phyloP scores from a whole-genome alignment of 2,797 vertebrate genomes.

The Rhinoraja longicauda region DNA sequence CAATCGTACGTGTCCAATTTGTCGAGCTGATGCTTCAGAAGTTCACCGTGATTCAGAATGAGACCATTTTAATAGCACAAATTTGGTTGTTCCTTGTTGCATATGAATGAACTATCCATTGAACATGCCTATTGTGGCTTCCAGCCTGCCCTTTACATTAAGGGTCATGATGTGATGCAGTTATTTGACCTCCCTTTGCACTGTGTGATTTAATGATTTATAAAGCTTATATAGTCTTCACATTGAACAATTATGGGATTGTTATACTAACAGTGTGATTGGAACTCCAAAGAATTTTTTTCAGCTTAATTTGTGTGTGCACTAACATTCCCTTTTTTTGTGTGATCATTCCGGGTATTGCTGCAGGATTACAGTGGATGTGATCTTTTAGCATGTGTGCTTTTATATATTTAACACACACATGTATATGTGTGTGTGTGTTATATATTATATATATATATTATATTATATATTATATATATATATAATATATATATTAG shows the following conservation, averaged over 20 bases:
- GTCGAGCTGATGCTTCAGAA: slow-evolving; percentile 91
- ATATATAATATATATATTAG: slow-evolving; percentile 55
- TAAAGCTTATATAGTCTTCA: slow-evolving; percentile 71
- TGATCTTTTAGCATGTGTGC: slow-evolving; percentile 73
- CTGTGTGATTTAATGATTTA: slow-evolving; percentile 73
- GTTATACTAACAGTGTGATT: slow-evolving; percentile 74
- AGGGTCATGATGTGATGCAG: slow-evolving; percentile 49
- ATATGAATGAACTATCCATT: slow-evolving; percentile 60
- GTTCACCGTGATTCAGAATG: slow-evolving; percentile 93
- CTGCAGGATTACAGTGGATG: slow-evolving; percentile 68
- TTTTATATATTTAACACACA: slow-evolving; percentile 58
- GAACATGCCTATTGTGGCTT: slow-evolving; percentile 62
- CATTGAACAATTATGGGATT: slow-evolving; percentile 59
- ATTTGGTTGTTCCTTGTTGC: slow-evolving; percentile 62
- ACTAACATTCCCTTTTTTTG: slow-evolving; percentile 76
- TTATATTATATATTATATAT: slow-evolving; percentile 50
- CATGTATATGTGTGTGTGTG: slow-evolving; percentile 4
- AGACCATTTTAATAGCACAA: slow-evolving; percentile 64
- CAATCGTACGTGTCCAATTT: slow-evolving; percentile 92
- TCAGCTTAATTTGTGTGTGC: slow-evolving; percentile 63
- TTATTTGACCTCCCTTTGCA: slow-evolving; percentile 67
- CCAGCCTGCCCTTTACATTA: slow-evolving; percentile 63
- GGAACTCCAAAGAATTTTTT: slow-evolving; percentile 72
- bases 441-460: slow-evolving; percentile 47
- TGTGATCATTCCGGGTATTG: slow-evolving; percentile 70